Conservation (phyloP, 2,888 invertebrate genomes). For the Drosophila borborema region DNA sequence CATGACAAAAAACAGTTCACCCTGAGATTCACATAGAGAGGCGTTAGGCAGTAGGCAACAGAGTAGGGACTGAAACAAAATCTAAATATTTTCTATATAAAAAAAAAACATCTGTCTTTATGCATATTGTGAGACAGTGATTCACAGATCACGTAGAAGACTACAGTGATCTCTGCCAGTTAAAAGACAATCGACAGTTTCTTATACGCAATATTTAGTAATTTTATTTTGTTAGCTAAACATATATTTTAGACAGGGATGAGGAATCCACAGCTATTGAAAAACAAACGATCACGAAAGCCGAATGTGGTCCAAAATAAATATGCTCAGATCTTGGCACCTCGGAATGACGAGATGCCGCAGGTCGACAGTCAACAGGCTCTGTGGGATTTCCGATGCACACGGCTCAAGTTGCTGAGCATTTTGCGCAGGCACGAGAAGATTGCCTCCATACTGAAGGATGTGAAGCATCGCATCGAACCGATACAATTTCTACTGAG, state of each 20-base stretch:
- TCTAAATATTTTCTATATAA: conserved; percentile 2
- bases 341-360: not conserved
- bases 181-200: not conserved
- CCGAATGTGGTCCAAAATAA: not conserved
- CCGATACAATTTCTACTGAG: conserved; percentile 3
- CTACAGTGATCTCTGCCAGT: not conserved
- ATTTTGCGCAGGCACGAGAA: conserved; percentile 13
- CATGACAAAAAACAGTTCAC: not conserved
- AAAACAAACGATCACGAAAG: conserved; percentile 1
- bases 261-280: conserved; percentile 3
- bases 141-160: not conserved
- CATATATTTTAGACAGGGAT: not conserved
- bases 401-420: conserved; percentile 9
- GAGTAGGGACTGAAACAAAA: conserved; percentile 3
- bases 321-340: not conserved
- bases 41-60: conserved; percentile 5
- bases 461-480: conserved; percentile 16
- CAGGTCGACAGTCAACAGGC: not conserved
- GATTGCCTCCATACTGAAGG: conserved; percentile 8
- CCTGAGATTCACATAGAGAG: not conserved
- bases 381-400: conserved; percentile 5
- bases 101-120: not conserved
- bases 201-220: not conserved
- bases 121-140: not conserved
- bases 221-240: not conserved